phyloP scores from a whole-genome alignment of 37 sponge, comb jelly and placozoan species.

The Cladorhizidae sp. region DNA sequence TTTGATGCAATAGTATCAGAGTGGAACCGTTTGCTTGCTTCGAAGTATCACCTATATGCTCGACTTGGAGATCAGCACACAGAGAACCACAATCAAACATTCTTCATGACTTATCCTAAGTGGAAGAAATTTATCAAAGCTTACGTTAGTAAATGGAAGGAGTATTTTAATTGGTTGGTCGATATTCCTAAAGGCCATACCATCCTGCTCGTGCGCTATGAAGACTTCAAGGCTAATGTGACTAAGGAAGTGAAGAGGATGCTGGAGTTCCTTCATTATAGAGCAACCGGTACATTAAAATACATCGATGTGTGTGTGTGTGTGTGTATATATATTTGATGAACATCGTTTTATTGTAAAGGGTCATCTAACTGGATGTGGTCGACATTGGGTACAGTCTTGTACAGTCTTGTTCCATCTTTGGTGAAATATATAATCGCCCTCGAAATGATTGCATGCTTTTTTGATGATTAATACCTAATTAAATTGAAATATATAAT shows the following conservation, averaged over 20 bases:
- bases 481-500: too few species aligned
- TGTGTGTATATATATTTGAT: not conserved
- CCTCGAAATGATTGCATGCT: too few species aligned
- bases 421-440: too few species aligned
- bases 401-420: too few species aligned
- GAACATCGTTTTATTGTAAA: too few species aligned
- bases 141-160: not conserved
- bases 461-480: too few species aligned
- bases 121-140: not conserved
- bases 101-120: not conserved
- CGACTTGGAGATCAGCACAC: not conserved
- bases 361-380: not conserved
- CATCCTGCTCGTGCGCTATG: constrained; percentile 27
- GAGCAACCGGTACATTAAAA: not conserved
- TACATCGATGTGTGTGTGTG: too few species aligned
- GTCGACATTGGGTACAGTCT: not conserved
- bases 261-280: constrained; percentile 34
- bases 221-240: constrained; percentile 34
- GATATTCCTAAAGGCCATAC: too few species aligned
- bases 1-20: constrained; percentile 48
- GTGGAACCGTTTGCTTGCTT: constrained; percentile 42
- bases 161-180: not conserved
- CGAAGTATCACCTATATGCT: not conserved
- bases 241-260: constrained; percentile 31
- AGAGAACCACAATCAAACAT: not conserved